Evolutionary conservation across 2,113 vertebrate genomes (phyloP).

Genomic region (Thinocorus orbignyianus): DNA sequence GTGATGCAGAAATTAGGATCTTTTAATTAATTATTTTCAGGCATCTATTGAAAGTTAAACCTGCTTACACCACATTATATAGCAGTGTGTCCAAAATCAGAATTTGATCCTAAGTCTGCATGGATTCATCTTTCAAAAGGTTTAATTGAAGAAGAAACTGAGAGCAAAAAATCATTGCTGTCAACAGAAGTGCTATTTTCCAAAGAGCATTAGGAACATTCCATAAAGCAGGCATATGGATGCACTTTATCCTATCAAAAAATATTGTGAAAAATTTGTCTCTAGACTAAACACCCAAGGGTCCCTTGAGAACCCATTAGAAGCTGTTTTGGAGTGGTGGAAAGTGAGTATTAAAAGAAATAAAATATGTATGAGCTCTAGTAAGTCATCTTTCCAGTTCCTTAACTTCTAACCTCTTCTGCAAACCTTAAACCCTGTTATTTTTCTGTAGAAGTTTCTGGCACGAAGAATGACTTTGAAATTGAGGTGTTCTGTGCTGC

Average conservation of each 20-base stretch:
- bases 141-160: not conserved
- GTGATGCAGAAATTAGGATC: not conserved
- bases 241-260: slow-evolving; percentile 28
- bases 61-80: not conserved
- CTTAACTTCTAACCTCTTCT: slow-evolving; percentile 13
- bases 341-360: slow-evolving; percentile 43
- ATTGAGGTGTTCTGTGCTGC: not conserved
- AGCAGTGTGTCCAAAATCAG: not conserved
- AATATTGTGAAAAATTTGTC: not conserved
- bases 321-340: not conserved
- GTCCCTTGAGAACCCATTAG: slow-evolving; percentile 22
- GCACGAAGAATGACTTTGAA: not conserved
- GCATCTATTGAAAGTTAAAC: not conserved
- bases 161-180: not conserved
- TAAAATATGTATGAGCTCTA: slow-evolving; percentile 35
- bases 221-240: not conserved
- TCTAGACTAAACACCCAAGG: not conserved
- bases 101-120: not conserved
- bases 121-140: not conserved
- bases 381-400: not conserved
- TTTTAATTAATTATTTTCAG: not conserved
- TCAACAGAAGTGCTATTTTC: not conserved
- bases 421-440: not conserved
- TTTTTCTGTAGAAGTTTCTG: not conserved
- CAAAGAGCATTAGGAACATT: not conserved